Base-by-base conservation (phyloP, 2,113 vertebrate genomes). In the Carassius carassius region DNA sequence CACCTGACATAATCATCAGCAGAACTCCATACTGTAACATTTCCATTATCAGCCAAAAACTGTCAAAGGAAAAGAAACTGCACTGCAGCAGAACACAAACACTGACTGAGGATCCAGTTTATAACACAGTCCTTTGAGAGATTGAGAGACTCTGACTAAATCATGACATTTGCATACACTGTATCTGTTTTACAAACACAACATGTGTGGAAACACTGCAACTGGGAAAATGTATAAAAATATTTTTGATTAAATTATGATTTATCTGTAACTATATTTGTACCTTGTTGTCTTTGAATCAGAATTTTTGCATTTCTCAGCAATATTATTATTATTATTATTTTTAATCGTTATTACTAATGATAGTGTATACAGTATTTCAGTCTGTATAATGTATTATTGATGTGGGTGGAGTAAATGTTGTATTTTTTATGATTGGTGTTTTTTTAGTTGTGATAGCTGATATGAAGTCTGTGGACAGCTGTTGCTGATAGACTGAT, bases 111-210 rank as follows among this genome's bases (percentile, higher is more conserved):
- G 16, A 41, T 72, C 11, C 69, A n/a, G 10, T 44, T 62, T 78
- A 62, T 78, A 78, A 10, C 54, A 78, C 35, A 60, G 77, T 62
- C 21, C 8, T n/a, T 60, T 23, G 2, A 4, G 56, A 44, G 19
- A 58, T 13, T 58, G 17, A 37, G 56, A 44, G 35, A 14, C 35
- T 14, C 47, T 77, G 74, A 32, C 56, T 17, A 60, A 60, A 78
- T 60, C 56, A 58, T 58, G 17, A 19, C 11, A 78, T 78, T 78
- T 78, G 32, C 7, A 78, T 37, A 60, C 19, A 70, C 17, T 56
- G 54, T 56, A 56, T 56, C 54, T 56, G 54, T 6, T 17, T 17
- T 65, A 65, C 35, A 37, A 37, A 13, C 3, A 29, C 14, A 5
- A 23, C 14, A 63, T 25, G 23, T 56, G 19, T 19, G 5, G 51